A percentile compares a stretch with the other conserved stretches of the same genome.
Conservation (phyloP, 92 coral and sea anemone genomes). For the Umimayanthus chanpuru region DNA sequence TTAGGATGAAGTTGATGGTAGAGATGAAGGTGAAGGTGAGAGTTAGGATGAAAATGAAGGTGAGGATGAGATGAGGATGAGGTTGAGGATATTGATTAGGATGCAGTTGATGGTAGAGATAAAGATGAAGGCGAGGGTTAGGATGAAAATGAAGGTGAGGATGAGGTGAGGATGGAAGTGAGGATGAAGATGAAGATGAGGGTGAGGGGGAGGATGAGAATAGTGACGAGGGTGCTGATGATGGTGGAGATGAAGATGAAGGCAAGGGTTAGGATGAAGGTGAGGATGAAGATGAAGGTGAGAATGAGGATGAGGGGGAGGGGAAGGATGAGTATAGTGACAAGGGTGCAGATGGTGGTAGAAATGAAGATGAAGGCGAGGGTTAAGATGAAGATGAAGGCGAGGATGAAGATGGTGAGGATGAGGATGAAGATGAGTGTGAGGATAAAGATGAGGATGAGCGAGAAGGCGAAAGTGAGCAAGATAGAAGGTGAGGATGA, state of each 20-base stretch:
- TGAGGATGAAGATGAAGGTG: not conserved
- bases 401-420: not conserved
- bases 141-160: no score
- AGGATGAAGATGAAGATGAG: not conserved
- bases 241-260: not conserved
- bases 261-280: not conserved
- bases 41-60: no score
- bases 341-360: not conserved
- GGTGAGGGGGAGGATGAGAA: not conserved
- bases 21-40: not conserved
- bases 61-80: no score
- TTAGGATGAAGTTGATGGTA: not conserved
- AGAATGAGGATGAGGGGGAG: not conserved
- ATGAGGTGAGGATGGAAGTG: no score
- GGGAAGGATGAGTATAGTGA: no score
- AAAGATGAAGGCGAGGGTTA: not conserved
- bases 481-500: not conserved
- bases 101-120: no score
- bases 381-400: not conserved
- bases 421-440: not conserved
- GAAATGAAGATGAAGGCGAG: not conserved
- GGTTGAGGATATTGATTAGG: no score
- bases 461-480: not conserved
- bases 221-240: no score
- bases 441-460: not conserved